Evolutionary conservation across 2,888 invertebrate genomes (phyloP).

Genomic region (Caradrina kadenii): DNA sequence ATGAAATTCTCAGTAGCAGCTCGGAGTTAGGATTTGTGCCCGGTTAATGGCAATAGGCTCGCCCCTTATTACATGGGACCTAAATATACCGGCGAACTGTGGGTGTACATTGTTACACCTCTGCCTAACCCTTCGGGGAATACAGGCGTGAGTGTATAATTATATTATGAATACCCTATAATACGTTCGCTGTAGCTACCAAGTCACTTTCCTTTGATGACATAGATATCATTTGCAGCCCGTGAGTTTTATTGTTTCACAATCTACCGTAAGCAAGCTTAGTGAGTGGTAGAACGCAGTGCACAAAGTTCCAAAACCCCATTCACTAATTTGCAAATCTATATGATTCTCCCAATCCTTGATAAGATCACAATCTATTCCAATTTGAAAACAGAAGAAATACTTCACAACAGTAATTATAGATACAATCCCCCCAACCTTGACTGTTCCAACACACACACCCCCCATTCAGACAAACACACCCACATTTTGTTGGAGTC

Average conservation of each 20-base stretch:
- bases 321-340: not conserved
- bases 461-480: not conserved
- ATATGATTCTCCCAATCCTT: not conserved
- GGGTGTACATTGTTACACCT: no score
- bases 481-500: not conserved
- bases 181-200: no score
- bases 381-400: constrained; percentile 21
- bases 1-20: no score
- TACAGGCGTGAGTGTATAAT: no score
- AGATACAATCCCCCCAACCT: constrained; percentile 28
- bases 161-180: no score
- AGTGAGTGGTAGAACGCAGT: not conserved
- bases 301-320: not conserved
- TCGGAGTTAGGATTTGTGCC: no score
- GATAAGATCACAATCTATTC: not conserved
- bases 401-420: constrained; percentile 10
- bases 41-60: no score
- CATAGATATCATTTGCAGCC: not conserved
- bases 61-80: no score
- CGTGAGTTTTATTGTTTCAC: not conserved
- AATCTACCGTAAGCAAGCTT: not conserved
- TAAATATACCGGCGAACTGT: no score
- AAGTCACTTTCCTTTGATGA: not conserved
- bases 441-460: not conserved
- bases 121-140: no score